These are phyloP conservation scores for Tetramorium simillimum DNA, from an alignment of 1,140 invertebrate genomes.

Conservation along the genomic window DNA sequence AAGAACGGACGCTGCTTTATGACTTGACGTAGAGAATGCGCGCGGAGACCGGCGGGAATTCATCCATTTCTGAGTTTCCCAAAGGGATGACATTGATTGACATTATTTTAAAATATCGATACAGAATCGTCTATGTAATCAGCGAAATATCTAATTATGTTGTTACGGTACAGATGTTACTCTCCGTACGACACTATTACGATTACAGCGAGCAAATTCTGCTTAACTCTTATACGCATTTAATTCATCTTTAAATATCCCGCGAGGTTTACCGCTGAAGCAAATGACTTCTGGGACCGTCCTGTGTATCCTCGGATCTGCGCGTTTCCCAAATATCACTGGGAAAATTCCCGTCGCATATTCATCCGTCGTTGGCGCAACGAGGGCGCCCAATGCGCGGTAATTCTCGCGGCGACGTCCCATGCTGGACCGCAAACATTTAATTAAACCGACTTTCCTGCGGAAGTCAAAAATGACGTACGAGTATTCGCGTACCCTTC, in stretches of 20 bases:
- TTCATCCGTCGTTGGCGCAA: slow-evolving; percentile 12
- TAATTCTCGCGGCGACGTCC: slow-evolving; percentile 11
- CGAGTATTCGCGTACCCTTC: neutral
- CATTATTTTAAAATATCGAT: neutral
- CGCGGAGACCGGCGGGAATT: neutral
- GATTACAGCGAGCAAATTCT: neutral
- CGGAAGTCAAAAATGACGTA: slow-evolving; percentile 35
- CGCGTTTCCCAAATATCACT: neutral
- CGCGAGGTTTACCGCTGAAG: neutral
- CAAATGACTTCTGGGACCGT: slow-evolving; percentile 22
- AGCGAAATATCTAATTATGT: neutral
- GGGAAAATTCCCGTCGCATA: slow-evolving; percentile 2
- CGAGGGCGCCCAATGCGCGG: neutral
- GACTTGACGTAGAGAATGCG: neutral
- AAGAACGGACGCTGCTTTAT: neutral
- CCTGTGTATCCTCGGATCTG: neutral
- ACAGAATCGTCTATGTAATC: neutral
- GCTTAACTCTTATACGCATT: neutral
- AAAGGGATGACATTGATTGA: neutral
- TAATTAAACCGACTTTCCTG: slow-evolving; percentile 36
- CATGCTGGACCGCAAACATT: slow-evolving; percentile 24
- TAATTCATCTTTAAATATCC: neutral
- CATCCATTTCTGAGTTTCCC: neutral
- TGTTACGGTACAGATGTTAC: neutral
- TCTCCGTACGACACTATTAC: neutral